Evolutionary conservation across 1,140 invertebrate genomes (phyloP).

Genomic region (Linepithema humile): DNA sequence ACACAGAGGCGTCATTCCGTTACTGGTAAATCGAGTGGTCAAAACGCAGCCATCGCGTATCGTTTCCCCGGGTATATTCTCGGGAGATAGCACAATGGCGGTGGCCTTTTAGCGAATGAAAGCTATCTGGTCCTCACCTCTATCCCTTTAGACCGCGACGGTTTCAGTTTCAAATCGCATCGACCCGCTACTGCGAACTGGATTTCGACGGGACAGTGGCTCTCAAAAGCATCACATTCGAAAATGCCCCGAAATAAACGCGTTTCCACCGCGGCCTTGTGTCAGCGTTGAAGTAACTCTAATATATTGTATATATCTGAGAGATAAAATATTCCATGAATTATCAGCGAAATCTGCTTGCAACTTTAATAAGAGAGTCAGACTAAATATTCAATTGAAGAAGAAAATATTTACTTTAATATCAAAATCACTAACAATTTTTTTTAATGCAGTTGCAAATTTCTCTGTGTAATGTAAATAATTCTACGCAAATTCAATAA

Average conservation of each 20-base stretch:
- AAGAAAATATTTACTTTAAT: not conserved
- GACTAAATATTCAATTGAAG: not conserved
- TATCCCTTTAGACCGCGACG: slow-evolving; percentile 5
- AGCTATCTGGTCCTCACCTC: slow-evolving; percentile 10
- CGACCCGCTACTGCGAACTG: not conserved
- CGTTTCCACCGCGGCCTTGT: not conserved
- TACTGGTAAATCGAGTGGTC: slow-evolving; percentile 59
- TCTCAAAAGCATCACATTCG: slow-evolving; percentile 20
- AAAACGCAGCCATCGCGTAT: slow-evolving; percentile 57
- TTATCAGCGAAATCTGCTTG: no score
- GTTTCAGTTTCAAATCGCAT: slow-evolving; percentile 48
- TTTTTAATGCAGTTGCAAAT: not conserved
- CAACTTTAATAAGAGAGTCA: no score
- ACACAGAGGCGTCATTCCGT: slow-evolving; percentile 41
- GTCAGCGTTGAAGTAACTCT: no score
- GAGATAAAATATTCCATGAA: no score
- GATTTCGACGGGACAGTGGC: slow-evolving; percentile 26
- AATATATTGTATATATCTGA: no score
- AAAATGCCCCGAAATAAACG: not conserved
- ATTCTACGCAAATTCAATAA: not conserved
- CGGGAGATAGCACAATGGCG: slow-evolving; percentile 46
- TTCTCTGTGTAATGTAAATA: not conserved
- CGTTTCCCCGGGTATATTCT: slow-evolving; percentile 3
- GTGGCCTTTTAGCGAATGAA: slow-evolving; percentile 60
- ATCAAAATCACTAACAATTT: not conserved